Evolutionary conservation across 2,888 invertebrate genomes (phyloP).

Genomic region (Thyatira batis): DNA sequence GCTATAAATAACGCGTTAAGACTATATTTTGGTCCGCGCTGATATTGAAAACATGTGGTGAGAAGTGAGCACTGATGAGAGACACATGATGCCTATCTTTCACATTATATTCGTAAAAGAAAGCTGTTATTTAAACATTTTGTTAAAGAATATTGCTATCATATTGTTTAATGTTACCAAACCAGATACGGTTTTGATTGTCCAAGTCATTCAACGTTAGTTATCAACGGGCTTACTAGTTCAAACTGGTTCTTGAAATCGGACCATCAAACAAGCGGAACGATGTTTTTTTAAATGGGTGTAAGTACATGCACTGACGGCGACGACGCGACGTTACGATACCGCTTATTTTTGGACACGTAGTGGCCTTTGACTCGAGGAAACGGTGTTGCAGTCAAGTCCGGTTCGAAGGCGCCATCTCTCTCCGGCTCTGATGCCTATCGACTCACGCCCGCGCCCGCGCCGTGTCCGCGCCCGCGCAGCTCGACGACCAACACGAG

Average conservation of each 20-base stretch:
- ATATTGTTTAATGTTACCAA: background rate
- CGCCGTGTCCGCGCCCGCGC: too few species aligned
- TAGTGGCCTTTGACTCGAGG: slow-evolving; percentile 38
- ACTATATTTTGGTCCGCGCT: slow-evolving; percentile 36
- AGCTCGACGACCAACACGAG: slow-evolving; percentile 21
- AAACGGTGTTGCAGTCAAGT: slow-evolving; percentile 8
- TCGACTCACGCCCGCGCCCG: slow-evolving; percentile 39
- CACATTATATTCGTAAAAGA: slow-evolving; percentile 10
- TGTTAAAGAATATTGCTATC: background rate
- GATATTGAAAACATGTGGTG: slow-evolving; percentile 32
- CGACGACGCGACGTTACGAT: too few species aligned
- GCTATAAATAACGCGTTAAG: slow-evolving; percentile 34
- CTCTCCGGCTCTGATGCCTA: slow-evolving; percentile 36
- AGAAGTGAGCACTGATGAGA: slow-evolving; percentile 26
- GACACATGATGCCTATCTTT: slow-evolving; percentile 25
- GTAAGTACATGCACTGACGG: slow-evolving; percentile 8
- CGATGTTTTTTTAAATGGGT: slow-evolving; percentile 8
- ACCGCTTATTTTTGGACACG: slow-evolving; percentile 16
- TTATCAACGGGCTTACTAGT: background rate
- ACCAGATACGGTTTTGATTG: background rate
- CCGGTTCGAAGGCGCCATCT: slow-evolving; percentile 22
- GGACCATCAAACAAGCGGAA: slow-evolving; percentile 6
- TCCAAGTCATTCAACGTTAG: background rate
- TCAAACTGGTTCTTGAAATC: background rate
- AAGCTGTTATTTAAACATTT: background rate